Conservation (phyloP, 2,797 vertebrate genomes). For the Notoglanidium macrostoma region DNA sequence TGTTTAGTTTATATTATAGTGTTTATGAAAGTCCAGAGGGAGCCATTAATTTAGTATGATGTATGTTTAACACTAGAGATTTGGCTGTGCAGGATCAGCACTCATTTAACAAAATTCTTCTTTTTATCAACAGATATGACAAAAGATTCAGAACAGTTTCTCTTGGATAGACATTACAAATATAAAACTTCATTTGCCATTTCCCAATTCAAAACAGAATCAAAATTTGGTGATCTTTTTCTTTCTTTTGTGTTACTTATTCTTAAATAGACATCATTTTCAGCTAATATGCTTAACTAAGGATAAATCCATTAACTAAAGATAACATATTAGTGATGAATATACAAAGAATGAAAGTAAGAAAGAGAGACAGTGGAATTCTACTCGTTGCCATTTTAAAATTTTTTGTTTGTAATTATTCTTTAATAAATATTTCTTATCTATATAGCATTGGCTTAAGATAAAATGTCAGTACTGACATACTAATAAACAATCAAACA, state of each 20-base stretch:
- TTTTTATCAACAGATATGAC: neutral
- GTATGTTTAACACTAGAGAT: neutral
- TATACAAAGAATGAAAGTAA: neutral
- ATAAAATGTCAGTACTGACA: neutral
- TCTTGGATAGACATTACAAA: neutral
- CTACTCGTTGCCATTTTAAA: neutral
- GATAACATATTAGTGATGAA: neutral
- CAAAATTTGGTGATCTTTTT: neutral
- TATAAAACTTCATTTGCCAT: neutral
- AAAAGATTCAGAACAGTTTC: neutral
- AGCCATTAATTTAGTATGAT: neutral
- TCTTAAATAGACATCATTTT: neutral
- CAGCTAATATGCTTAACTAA: neutral
- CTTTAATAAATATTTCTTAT: neutral
- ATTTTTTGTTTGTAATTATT: neutral
- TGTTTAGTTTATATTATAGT: neutral
- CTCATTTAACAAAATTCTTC: neutral
- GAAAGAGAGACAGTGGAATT: neutral
- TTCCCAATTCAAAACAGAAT: neutral
- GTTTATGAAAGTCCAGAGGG: neutral
- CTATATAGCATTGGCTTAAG: neutral
- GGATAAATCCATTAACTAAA: neutral
- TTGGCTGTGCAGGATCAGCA: neutral
- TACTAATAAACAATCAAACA: neutral
- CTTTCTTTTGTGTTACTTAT: neutral